Evolutionary conservation across 30 jellyfish, hydroid and myxozoan genomes (phyloP).

Genomic region (Nemopilema nomurai): DNA sequence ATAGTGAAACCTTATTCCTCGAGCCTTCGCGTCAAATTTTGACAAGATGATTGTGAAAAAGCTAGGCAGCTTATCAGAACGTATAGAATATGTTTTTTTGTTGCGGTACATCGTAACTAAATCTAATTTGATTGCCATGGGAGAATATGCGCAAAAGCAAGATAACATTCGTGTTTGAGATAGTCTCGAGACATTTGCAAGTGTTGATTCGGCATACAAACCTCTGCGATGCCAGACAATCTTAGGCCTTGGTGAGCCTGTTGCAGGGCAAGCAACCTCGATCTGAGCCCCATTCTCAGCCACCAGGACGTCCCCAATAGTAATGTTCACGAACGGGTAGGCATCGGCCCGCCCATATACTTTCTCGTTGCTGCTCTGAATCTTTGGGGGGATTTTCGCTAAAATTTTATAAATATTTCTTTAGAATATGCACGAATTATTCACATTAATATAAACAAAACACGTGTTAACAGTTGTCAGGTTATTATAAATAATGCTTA

Average conservation of each 20-base stretch:
- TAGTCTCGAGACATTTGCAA: too few relatives aligned
- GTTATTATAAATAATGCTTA: too few relatives aligned
- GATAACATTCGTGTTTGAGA: too few relatives aligned
- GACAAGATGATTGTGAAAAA: too few relatives aligned
- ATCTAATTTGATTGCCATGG: too few relatives aligned
- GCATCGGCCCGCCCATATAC: conserved; percentile 50
- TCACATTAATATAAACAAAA: neutral
- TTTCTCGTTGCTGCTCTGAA: conserved; percentile 23
- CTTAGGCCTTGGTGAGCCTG: conserved; percentile 83
- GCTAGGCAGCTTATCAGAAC: too few relatives aligned
- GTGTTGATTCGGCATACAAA: conserved; percentile 9
- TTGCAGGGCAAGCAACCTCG: conserved; percentile 67
- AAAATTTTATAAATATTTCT: neutral
- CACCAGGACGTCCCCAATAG: conserved; percentile 71
- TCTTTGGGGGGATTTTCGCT: conserved; percentile 77
- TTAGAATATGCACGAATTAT: neutral
- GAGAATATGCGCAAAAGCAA: too few relatives aligned
- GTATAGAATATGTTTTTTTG: too few relatives aligned
- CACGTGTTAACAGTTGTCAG: neutral
- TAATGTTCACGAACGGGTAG: conserved; percentile 45
- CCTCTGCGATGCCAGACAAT: conserved; percentile 87
- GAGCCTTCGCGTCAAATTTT: too few relatives aligned
- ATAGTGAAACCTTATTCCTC: too few relatives aligned
- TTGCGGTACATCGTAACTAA: too few relatives aligned
- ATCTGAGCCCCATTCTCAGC: conserved; percentile 73